These are phyloP conservation scores for Ceratina calcarata DNA, from an alignment of 1,140 invertebrate species.

Conservation along the genomic window DNA sequence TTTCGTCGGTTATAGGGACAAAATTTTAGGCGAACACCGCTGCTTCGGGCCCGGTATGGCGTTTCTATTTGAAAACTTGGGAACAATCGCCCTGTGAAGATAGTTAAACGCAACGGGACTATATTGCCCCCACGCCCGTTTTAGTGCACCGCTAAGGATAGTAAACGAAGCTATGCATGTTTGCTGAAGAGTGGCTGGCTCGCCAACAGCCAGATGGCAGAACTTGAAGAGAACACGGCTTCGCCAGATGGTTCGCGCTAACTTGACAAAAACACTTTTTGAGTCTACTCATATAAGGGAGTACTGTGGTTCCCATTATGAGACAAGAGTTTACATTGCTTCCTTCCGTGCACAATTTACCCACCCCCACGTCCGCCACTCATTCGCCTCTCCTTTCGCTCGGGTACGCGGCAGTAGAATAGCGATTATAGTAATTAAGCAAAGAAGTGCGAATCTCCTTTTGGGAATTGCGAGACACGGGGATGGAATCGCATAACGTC, in stretches of 20 bases:
- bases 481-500: not conserved
- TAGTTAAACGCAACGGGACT: constrained; percentile 25
- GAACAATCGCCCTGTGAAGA: constrained; percentile 9
- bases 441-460: constrained; percentile 34
- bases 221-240: constrained; percentile 30
- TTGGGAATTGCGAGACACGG: not conserved
- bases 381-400: not conserved
- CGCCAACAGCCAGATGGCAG: constrained; percentile 33
- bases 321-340: not conserved
- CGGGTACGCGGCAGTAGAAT: not conserved
- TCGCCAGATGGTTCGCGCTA: constrained; percentile 17
- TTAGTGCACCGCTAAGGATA: constrained; percentile 10
- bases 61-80: constrained; percentile 38
- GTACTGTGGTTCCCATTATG: not conserved
- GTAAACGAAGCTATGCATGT: constrained; percentile 31
- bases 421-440: constrained; percentile 44
- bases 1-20: not conserved
- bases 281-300: not conserved
- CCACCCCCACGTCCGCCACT: not conserved
- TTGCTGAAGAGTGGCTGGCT: constrained; percentile 19
- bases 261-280: constrained; percentile 16
- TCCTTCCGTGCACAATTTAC: constrained; percentile 29
- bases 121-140: not conserved
- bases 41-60: not conserved
- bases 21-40: not conserved